phyloP scores from a whole-genome alignment of 1,140 invertebrate species.

The Bactericera cockerelli region DNA sequence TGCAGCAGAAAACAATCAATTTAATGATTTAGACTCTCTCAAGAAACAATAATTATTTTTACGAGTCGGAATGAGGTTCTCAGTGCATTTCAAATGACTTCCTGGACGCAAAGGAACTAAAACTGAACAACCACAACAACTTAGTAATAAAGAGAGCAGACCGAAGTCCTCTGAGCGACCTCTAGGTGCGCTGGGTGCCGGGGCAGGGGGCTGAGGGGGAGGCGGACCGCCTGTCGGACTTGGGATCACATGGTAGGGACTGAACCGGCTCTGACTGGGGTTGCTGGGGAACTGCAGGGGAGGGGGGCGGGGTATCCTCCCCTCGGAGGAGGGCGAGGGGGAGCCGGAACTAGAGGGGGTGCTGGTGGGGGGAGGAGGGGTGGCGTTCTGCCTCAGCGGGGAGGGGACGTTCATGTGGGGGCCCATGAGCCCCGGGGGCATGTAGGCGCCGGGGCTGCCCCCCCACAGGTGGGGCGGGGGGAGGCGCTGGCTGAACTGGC shows the following conservation, averaged over 20 bases:
- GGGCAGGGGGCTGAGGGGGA: too few relatives aligned
- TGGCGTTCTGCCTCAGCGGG: neutral
- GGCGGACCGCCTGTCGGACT: neutral
- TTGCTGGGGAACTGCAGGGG: neutral
- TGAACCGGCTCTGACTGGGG: neutral
- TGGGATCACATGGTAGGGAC: conserved; percentile 2
- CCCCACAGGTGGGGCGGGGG: conserved; percentile 16
- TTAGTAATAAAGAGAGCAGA: too few relatives aligned
- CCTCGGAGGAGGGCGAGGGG: neutral
- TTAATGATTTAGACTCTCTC: too few relatives aligned
- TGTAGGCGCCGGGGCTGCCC: neutral
- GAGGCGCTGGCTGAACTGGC: conserved; percentile 4
- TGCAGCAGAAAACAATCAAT: too few relatives aligned
- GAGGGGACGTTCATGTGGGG: neutral
- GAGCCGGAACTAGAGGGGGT: conserved; percentile 1
- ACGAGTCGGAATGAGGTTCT: too few relatives aligned
- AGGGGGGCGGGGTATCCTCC: neutral
- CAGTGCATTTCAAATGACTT: too few relatives aligned
- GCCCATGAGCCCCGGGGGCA: neutral
- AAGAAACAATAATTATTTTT: too few relatives aligned
- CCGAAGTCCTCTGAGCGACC: too few relatives aligned
- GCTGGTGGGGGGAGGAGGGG: neutral
- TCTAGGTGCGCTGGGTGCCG: too few relatives aligned
- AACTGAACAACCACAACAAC: too few relatives aligned
- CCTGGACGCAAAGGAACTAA: too few relatives aligned